These are phyloP conservation scores for Phanerotoma sp. DNA, from an alignment of 2,888 invertebrate genomes.

Conservation along the genomic window DNA sequence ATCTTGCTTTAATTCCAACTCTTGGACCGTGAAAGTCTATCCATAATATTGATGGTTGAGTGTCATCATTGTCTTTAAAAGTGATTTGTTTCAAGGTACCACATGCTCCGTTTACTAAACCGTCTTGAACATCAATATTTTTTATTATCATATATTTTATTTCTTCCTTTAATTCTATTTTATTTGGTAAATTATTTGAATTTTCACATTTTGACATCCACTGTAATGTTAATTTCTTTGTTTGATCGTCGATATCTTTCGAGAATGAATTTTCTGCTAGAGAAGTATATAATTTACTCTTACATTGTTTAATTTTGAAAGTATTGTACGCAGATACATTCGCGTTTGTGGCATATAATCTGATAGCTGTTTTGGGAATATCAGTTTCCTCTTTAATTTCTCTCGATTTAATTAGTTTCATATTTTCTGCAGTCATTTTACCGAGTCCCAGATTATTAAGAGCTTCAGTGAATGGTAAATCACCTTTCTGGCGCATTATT, in stretches of 20 bases:
- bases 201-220: conserved; percentile 11
- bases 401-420: background rate
- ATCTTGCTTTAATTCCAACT: conserved; percentile 17
- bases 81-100: conserved; percentile 15
- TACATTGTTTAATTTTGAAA: background rate
- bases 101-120: conserved; percentile 9
- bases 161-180: background rate
- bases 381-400: background rate
- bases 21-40: conserved; percentile 22
- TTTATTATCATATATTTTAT: background rate
- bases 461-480: conserved; percentile 35
- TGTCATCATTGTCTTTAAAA: conserved; percentile 27
- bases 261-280: background rate
- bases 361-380: background rate
- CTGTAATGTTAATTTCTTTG: background rate
- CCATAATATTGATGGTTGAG: conserved; percentile 18
- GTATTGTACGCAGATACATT: background rate
- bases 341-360: background rate
- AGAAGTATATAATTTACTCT: background rate
- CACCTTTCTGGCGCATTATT: conserved; percentile 44
- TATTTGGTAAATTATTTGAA: background rate
- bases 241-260: background rate
- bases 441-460: conserved; percentile 37
- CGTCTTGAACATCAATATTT: conserved; percentile 1
- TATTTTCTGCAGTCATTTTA: background rate